phyloP scores from a whole-genome alignment of 1,140 invertebrate species.

The Thaumetopoea pityocampa region DNA sequence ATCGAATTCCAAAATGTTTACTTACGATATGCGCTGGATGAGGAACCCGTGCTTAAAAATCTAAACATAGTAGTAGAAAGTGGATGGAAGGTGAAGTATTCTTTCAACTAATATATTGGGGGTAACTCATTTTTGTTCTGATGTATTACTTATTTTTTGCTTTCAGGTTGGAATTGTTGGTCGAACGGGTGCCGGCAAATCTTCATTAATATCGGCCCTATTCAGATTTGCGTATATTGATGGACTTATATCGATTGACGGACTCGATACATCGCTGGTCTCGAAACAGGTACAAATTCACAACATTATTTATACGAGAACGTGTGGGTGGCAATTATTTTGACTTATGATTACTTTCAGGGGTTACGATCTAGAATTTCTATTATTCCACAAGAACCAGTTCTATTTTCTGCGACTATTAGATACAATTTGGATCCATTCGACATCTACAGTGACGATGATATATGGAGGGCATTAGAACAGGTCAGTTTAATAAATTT shows the following conservation, averaged over 20 bases:
- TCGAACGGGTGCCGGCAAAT: constrained; percentile 85
- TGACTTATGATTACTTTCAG: constrained; percentile 33
- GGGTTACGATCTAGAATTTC: constrained; percentile 78
- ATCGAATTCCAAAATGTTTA: constrained; percentile 81
- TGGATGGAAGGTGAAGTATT: constrained; percentile 79
- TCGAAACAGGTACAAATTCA: constrained; percentile 61
- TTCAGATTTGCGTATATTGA: constrained; percentile 83
- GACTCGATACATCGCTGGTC: constrained; percentile 77
- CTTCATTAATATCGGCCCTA: constrained; percentile 82
- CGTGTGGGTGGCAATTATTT: constrained; percentile 4
- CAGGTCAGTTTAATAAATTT: constrained; percentile 63
- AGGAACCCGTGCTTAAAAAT: constrained; percentile 82
- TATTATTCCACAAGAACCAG: constrained; percentile 87
- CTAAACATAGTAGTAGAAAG: constrained; percentile 78
- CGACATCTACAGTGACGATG: constrained; percentile 77
- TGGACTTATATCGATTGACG: constrained; percentile 81
- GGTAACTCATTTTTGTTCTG: neutral
- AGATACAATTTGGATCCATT: constrained; percentile 87
- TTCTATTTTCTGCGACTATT: constrained; percentile 83
- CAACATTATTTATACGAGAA: constrained; percentile 5
- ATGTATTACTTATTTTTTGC: constrained; percentile 4
- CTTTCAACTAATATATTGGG: neutral
- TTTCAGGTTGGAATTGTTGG: constrained; percentile 81
- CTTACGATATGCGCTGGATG: constrained; percentile 80
- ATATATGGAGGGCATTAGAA: constrained; percentile 81